A percentile compares a stretch with the other conserved stretches of the same genome.
phyloP scores from a whole-genome alignment of 2,888 invertebrate genomes.

The Branchellion lobata region DNA sequence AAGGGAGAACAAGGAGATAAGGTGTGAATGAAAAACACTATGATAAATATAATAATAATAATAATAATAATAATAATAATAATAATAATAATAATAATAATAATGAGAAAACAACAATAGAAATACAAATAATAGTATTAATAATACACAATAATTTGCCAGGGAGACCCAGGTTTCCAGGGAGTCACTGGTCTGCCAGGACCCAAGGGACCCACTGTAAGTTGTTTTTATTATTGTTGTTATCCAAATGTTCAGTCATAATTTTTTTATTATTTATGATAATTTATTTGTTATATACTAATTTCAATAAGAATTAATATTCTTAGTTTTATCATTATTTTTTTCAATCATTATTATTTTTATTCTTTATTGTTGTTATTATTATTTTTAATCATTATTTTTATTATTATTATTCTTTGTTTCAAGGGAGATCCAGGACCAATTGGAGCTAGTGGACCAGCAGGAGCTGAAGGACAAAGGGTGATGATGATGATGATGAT shows the following conservation, averaged over 20 bases:
- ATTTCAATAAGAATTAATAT: neutral
- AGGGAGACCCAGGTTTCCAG: conserved; percentile 39
- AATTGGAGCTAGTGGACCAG: conserved; percentile 65
- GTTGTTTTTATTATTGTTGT: neutral
- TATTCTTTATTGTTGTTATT: no score
- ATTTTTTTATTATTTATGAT: conserved; percentile 15
- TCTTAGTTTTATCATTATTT: neutral
- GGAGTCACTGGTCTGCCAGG: conserved; percentile 39
- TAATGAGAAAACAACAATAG: no score
- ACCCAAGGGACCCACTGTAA: conserved; percentile 27
- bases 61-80: no score
- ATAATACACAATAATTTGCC: no score
- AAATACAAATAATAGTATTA: no score
- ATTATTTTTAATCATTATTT: neutral
- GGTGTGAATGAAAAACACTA: conserved; percentile 5
- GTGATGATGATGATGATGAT: conserved; percentile 42
- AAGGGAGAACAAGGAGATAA: conserved; percentile 48
- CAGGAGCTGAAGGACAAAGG: conserved; percentile 44
- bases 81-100: no score
- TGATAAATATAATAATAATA: no score
- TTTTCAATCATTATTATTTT: neutral
- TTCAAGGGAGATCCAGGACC: conserved; percentile 60
- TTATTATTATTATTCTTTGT: neutral
- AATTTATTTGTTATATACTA: neutral
- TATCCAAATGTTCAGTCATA: neutral